Evolutionary conservation across 2,113 vertebrate species (phyloP).

Genomic region (Nesogale talazaci): DNA sequence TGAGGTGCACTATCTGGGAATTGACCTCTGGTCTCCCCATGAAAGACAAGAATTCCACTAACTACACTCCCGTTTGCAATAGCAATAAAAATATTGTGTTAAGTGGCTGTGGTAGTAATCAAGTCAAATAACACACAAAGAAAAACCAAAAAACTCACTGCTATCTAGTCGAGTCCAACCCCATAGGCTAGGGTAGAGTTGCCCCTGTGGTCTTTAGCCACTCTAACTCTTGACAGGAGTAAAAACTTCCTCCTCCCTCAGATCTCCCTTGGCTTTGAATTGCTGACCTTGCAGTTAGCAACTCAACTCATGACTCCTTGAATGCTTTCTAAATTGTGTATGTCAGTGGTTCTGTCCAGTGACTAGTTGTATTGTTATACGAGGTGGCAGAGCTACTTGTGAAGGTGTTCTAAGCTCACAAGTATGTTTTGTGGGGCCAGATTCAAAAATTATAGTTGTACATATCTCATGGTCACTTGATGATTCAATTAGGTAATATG

Average conservation of each 20-base stretch:
- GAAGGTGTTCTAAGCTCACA: constrained; percentile 17
- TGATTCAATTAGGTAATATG: constrained; percentile 4
- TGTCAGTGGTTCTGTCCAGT: not conserved
- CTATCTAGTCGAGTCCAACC: no score
- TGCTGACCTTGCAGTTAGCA: no score
- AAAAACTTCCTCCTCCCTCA: no score
- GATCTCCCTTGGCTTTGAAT: no score
- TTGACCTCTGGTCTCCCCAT: not conserved
- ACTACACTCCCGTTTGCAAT: not conserved
- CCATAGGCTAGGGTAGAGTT: no score
- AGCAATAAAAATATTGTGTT: constrained; percentile 27
- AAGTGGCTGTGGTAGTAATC: not conserved
- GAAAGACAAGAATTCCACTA: not conserved
- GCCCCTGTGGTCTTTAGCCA: no score
- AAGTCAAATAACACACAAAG: constrained; percentile 34
- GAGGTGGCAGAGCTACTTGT: constrained; percentile 8
- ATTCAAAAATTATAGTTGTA: not conserved
- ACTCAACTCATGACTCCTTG: no score
- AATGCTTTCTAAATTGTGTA: constrained; percentile 32
- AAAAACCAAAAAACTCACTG: not conserved
- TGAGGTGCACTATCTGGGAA: not conserved
- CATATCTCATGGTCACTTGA: not conserved
- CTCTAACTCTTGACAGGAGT: no score
- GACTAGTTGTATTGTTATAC: not conserved
- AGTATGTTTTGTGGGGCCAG: not conserved